Conservation (phyloP, 2,113 vertebrate genomes). For the Boulengeromyrus knoepffleri region DNA sequence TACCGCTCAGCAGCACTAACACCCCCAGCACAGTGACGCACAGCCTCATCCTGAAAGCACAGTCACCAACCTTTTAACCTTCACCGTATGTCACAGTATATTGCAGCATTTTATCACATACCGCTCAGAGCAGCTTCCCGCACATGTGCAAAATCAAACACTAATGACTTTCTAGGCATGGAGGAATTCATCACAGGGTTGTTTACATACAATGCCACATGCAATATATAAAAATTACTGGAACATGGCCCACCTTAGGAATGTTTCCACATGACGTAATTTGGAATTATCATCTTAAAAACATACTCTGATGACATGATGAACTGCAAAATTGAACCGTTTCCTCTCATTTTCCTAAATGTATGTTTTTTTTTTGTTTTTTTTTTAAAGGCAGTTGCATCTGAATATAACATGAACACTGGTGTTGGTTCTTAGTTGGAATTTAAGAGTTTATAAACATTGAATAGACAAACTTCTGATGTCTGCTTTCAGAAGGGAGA, state of each 20-base stretch:
- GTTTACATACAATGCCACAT: background rate
- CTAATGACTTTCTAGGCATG: background rate
- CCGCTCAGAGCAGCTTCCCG: background rate
- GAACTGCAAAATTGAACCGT: background rate
- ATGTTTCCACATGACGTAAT: background rate
- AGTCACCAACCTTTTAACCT: background rate
- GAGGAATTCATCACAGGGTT: background rate
- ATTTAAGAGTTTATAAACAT: background rate
- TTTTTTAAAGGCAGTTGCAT: background rate
- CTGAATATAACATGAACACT: background rate
- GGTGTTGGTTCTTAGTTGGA: background rate
- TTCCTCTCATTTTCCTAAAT: background rate
- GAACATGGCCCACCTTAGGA: background rate
- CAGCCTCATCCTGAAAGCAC: conserved; percentile 28
- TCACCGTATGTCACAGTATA: background rate
- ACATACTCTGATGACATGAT: background rate
- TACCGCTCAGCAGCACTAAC: background rate
- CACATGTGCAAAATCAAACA: background rate
- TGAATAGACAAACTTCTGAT: background rate
- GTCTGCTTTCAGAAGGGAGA: background rate
- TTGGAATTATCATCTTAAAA: background rate
- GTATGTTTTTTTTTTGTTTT: background rate
- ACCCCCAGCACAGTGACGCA: background rate
- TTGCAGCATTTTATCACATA: background rate
- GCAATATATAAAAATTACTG: background rate